Conservation (phyloP, 2,888 invertebrate genomes). For the Andrena camellia region DNA sequence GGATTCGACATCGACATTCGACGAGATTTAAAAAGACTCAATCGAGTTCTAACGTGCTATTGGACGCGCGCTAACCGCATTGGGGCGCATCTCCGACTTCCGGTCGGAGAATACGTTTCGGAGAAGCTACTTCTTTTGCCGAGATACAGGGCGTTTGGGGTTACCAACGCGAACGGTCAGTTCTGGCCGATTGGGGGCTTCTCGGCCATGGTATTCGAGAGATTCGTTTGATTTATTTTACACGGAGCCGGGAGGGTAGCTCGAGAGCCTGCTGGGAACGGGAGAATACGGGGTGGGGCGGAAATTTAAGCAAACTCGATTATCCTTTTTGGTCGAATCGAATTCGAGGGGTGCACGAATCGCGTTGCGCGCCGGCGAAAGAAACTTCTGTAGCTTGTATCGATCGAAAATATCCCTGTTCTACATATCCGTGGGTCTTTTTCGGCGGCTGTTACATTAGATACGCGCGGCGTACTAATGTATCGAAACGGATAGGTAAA, state of each 20-base stretch:
- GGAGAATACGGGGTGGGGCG: background rate
- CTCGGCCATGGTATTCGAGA: background rate
- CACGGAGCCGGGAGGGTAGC: background rate
- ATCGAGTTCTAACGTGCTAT: conserved; percentile 13
- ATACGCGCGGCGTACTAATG: conserved; percentile 36
- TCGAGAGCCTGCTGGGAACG: background rate
- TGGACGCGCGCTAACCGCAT: background rate
- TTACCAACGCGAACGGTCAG: too few species aligned
- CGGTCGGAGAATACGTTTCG: background rate
- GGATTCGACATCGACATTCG: conserved; percentile 12
- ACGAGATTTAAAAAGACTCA: conserved; percentile 25
- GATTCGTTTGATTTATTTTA: background rate
- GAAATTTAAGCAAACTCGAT: conserved; percentile 19
- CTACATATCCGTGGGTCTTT: conserved; percentile 77
- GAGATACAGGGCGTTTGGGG: conserved; percentile 2
- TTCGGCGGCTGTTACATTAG: conserved; percentile 63
- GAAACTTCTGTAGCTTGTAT: conserved; percentile 35
- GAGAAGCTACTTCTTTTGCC: background rate
- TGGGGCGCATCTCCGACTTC: background rate
- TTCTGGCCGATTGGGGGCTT: background rate
- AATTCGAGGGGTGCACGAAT: conserved; percentile 26
- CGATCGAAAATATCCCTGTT: conserved; percentile 73
- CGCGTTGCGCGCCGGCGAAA: conserved; percentile 17
- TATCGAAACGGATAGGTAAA: conserved; percentile 35
- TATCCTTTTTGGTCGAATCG: conserved; percentile 38